Evolutionary conservation across 64 coral and sea anemone genomes (phyloP).

Genomic region (Catalaphyllia jardinei): DNA sequence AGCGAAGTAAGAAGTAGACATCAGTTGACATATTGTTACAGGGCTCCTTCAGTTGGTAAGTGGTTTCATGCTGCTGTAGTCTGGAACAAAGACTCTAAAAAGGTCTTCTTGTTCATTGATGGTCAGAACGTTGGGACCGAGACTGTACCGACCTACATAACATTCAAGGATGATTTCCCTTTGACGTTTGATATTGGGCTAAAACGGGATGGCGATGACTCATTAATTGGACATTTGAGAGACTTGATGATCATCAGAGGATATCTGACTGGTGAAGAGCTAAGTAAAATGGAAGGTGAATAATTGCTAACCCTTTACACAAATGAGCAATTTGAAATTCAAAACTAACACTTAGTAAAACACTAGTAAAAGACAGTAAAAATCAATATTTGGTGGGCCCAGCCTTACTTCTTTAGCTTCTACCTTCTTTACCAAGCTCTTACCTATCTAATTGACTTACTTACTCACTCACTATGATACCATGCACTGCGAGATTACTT

Average conservation of each 20-base stretch:
- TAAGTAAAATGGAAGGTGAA: neutral
- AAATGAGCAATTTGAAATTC: no score
- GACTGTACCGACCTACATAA: neutral
- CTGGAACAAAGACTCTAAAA: neutral
- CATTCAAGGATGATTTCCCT: neutral
- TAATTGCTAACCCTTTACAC: neutral
- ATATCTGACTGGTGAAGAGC: neutral
- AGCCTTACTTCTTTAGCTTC: no score
- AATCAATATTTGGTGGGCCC: no score
- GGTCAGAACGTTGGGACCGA: neutral
- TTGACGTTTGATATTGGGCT: neutral
- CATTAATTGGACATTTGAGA: neutral
- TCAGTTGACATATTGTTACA: neutral
- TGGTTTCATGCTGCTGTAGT: slow-evolving; percentile 14
- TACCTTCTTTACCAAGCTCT: no score
- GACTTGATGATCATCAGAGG: neutral
- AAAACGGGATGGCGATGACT: neutral
- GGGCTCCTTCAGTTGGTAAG: neutral
- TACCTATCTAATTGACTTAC: no score
- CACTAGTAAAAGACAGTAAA: no score
- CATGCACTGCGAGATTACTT: no score
- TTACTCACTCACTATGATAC: no score
- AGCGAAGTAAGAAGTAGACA: neutral
- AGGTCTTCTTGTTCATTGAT: neutral
- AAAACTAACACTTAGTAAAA: no score